These are phyloP conservation scores for Thalassarche chlororhynchos DNA, from an alignment of 2,113 vertebrate genomes.

Conservation along the genomic window DNA sequence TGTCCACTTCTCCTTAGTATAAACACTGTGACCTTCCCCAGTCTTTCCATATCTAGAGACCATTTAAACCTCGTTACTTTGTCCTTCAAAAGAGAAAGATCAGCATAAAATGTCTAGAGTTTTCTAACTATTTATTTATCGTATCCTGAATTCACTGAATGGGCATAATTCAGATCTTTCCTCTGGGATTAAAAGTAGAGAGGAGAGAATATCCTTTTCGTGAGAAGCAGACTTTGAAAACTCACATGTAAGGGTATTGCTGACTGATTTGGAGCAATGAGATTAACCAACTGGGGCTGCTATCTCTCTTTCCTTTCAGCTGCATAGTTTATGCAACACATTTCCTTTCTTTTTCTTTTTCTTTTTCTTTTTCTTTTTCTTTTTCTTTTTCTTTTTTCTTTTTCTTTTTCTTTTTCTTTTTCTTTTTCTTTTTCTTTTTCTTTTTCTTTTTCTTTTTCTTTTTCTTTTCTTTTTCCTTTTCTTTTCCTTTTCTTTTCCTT, in stretches of 20 bases:
- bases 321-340: not conserved
- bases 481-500: not conserved
- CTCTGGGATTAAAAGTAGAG: not conserved
- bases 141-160: not conserved
- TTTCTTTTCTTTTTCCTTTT: no score
- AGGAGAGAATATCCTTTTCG: not conserved
- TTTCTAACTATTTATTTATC: not conserved
- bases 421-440: accelerated
- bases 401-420: accelerated
- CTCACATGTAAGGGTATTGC: not conserved
- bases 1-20: not conserved
- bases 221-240: not conserved
- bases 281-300: not conserved
- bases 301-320: not conserved
- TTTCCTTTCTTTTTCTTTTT: not conserved
- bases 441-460: accelerated
- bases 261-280: not conserved
- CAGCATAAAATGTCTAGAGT: not conserved
- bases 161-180: not conserved
- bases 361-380: no score
- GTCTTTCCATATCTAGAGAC: not conserved
- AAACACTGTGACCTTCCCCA: not conserved
- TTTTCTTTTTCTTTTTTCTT: not conserved
- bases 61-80: not conserved
- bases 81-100: not conserved